A percentile compares a stretch with the other conserved stretches of the same genome.
These are phyloP conservation scores for Odontamblyopus rebecca DNA, from an alignment of 2,797 vertebrate genomes.

Conservation along the genomic window DNA sequence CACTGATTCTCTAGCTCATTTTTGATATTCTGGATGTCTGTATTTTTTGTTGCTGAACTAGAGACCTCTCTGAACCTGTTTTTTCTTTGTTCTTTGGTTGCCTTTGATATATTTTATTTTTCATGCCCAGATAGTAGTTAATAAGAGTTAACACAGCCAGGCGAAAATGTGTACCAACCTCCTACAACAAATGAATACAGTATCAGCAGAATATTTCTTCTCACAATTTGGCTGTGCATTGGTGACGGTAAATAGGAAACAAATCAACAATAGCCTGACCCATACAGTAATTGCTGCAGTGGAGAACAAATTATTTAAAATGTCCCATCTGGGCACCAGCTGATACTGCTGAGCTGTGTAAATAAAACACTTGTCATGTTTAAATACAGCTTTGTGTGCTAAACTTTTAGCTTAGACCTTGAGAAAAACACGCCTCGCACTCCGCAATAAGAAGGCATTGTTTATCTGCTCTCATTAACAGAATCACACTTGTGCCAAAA, in stretches of 20 bases:
- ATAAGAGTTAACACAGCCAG: too few relatives aligned
- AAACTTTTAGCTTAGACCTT: slow-evolving; percentile 38
- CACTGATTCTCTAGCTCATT: background rate
- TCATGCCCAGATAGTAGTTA: background rate
- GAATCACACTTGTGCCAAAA: slow-evolving; percentile 61
- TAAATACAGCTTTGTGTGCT: slow-evolving; percentile 29
- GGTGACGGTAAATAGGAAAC: background rate
- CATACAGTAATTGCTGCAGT: background rate
- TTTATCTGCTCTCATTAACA: slow-evolving; percentile 66
- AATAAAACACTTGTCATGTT: slow-evolving; percentile 19
- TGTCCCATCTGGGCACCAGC: slow-evolving; percentile 7
- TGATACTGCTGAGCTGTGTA: background rate
- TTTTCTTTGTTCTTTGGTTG: background rate
- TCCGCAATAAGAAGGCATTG: slow-evolving; percentile 42
- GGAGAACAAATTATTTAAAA: background rate
- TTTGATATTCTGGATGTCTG: background rate
- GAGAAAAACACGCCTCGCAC: slow-evolving; percentile 24
- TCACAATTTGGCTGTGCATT: background rate
- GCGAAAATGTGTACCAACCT: background rate
- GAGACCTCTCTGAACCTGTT: background rate
- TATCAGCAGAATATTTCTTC: background rate
- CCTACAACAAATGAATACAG: background rate
- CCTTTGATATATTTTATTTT: background rate
- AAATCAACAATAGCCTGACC: slow-evolving; percentile 8
- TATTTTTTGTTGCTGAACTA: background rate